Percentiles rank a stretch among this genome's conserved stretches.
phyloP scores from a whole-genome alignment of 2,797 vertebrate genomes.

The Acipenser oxyrinchus region DNA sequence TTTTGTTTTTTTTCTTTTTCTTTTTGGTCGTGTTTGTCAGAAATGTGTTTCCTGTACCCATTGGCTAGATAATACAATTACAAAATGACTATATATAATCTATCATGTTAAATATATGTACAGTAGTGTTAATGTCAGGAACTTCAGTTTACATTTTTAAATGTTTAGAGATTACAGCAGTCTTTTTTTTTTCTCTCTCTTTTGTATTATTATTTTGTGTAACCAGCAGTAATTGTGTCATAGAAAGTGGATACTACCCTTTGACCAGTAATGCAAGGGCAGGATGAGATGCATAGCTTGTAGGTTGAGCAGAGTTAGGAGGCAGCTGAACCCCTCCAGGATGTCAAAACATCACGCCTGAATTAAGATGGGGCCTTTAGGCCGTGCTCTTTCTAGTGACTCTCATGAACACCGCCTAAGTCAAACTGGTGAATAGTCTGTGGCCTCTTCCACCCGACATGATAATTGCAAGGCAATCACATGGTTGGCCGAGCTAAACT shows the following conservation, averaged over 20 bases:
- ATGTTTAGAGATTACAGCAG: no score
- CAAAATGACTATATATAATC: no score
- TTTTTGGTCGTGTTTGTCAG: no score
- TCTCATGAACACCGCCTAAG: neutral
- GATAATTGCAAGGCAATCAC: conserved; percentile 44
- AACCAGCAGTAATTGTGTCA: conserved; percentile 28
- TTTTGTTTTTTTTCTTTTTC: no score
- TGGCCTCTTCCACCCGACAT: conserved; percentile 35
- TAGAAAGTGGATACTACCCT: no score
- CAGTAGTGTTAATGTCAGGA: no score
- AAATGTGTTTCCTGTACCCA: no score
- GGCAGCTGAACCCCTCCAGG: neutral
- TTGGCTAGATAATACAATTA: no score
- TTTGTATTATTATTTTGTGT: conserved; percentile 9
- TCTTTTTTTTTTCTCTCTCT: no score
- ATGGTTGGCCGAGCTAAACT: conserved; percentile 27
- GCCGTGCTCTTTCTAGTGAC: conserved; percentile 6
- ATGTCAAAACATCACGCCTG: conserved; percentile 31
- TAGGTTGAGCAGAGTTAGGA: neutral
- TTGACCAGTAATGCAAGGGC: neutral
- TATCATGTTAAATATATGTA: no score
- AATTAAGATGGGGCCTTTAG: conserved; percentile 39
- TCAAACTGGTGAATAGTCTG: neutral
- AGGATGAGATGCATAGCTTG: neutral
- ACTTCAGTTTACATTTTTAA: no score